These are phyloP conservation scores for Hydrotaea diabolus DNA, from an alignment of 2,888 invertebrate genomes.

Conservation along the genomic window DNA sequence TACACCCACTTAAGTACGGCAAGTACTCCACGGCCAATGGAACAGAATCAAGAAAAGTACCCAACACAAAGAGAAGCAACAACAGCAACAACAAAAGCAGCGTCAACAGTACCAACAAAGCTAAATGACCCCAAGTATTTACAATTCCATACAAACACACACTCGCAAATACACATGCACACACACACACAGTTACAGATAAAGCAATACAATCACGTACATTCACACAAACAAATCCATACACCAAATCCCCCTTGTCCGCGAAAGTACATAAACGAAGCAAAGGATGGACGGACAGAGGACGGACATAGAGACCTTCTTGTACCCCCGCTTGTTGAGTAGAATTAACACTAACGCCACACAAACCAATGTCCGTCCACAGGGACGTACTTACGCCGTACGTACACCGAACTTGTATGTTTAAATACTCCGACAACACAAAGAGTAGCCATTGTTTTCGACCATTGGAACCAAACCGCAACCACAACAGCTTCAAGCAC, in stretches of 20 bases:
- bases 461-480: constrained; percentile 65
- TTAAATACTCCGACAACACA: constrained; percentile 49
- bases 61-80: constrained; percentile 7
- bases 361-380: not conserved
- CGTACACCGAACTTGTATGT: constrained; percentile 42
- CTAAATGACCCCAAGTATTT: constrained; percentile 56
- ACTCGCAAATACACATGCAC: too few species aligned
- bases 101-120: not conserved
- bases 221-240: not conserved
- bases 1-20: constrained; percentile 58
- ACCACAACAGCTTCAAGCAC: constrained; percentile 65
- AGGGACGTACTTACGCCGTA: not conserved
- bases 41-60: constrained; percentile 17
- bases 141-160: constrained; percentile 40
- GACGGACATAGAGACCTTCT: not conserved
- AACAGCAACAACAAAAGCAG: not conserved
- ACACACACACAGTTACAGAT: too few species aligned
- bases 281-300: not conserved
- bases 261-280: not conserved
- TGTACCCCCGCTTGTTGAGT: not conserved
- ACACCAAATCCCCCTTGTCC: constrained; percentile 11
- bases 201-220: constrained; percentile 2
- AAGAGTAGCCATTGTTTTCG: constrained; percentile 58
- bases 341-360: constrained; percentile 22
- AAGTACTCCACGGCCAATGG: constrained; percentile 36